These are phyloP conservation scores for Aramus guarauna DNA, from an alignment of 2,113 vertebrate genomes.

Conservation along the genomic window DNA sequence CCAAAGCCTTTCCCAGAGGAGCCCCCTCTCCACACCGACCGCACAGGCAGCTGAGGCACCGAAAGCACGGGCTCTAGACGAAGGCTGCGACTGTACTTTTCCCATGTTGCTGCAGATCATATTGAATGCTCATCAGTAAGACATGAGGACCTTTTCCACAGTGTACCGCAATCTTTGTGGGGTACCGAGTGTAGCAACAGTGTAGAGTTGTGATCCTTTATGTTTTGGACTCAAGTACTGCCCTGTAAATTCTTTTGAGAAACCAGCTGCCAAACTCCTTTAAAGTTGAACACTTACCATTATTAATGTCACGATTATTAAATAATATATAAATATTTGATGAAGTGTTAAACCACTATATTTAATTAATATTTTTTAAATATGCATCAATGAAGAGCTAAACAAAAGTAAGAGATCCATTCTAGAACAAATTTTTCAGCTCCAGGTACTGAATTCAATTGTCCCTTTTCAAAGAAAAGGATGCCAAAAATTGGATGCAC, in stretches of 20 bases:
- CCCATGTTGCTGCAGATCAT: rapidly evolving
- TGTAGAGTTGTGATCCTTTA: not conserved
- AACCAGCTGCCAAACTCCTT: not conserved
- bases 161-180: rapidly evolving
- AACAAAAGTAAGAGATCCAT: not conserved
- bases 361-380: not conserved
- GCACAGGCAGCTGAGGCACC: rapidly evolving
- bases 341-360: not conserved
- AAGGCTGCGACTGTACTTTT: not conserved
- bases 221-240: not conserved
- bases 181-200: not conserved
- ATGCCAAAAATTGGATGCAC: not conserved
- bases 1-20: not conserved
- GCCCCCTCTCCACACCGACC: rapidly evolving
- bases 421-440: not conserved
- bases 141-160: not conserved
- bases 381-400: not conserved
- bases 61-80: rapidly evolving
- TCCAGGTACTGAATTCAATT: not conserved
- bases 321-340: not conserved
- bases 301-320: not conserved
- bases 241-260: not conserved
- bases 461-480: not conserved
- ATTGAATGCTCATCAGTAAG: not conserved
- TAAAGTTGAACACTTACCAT: not conserved